Evolutionary conservation across 2,113 vertebrate genomes (phyloP).

Genomic region (Morone chrysops): DNA sequence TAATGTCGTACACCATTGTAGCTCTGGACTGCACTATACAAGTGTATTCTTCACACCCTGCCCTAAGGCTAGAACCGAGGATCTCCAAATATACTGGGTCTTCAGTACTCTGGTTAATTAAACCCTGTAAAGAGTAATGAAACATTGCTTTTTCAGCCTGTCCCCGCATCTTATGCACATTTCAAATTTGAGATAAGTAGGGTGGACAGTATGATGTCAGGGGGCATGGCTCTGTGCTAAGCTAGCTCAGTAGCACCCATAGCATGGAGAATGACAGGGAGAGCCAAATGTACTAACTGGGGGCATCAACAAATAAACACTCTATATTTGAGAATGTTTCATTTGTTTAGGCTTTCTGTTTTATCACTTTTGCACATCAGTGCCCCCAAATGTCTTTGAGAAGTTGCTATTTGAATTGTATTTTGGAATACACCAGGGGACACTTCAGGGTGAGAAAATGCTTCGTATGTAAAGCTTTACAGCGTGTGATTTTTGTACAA

Average conservation of each 20-base stretch:
- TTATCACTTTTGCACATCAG: too few species aligned
- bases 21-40: background rate
- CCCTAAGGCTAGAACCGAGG: background rate
- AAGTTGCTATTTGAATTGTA: too few species aligned
- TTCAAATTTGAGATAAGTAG: background rate
- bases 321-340: too few species aligned
- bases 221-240: background rate
- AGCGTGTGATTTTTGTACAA: too few species aligned
- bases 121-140: slow-evolving; percentile 24
- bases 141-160: background rate
- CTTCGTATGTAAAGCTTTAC: too few species aligned
- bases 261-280: background rate
- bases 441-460: too few species aligned
- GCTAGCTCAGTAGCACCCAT: background rate
- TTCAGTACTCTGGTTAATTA: slow-evolving; percentile 10
- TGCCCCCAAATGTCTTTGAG: too few species aligned
- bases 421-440: too few species aligned
- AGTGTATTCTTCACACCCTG: background rate
- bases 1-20: background rate
- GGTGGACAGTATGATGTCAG: too few species aligned
- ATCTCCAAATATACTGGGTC: background rate
- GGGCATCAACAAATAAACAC: too few species aligned
- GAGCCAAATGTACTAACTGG: background rate
- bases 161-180: background rate
- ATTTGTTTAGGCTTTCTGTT: too few species aligned